Evolutionary conservation across 2,113 vertebrate species (phyloP).

Genomic region (Perca flavescens): DNA sequence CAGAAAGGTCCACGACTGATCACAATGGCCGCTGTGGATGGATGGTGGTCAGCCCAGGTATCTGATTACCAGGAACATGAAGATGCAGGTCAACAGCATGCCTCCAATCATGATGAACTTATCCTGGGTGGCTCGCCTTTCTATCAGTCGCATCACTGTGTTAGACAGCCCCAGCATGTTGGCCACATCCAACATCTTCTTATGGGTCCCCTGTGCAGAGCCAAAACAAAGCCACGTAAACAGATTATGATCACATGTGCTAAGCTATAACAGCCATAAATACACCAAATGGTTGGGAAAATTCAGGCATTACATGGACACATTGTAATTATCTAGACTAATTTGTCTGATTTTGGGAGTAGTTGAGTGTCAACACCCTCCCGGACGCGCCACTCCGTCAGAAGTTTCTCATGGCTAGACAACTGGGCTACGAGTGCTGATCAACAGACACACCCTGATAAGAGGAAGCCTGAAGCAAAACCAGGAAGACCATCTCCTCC

Average conservation of each 20-base stretch:
- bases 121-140: conserved; percentile 95
- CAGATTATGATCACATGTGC: background rate
- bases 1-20: conserved; percentile 47
- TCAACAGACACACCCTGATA: conserved; percentile 85
- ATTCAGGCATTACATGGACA: background rate
- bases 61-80: conserved; percentile 93
- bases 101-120: conserved; percentile 98
- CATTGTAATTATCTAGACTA: conserved; percentile 33
- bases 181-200: conserved; percentile 97
- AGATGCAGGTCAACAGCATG: conserved; percentile 92
- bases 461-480: conserved; percentile 65
- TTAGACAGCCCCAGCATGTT: conserved; percentile 98
- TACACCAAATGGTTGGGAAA: conserved; percentile 3
- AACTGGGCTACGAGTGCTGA: conserved; percentile 36
- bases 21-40: background rate
- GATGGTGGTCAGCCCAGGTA: conserved; percentile 90
- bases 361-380: conserved; percentile 42
- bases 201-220: conserved; percentile 90
- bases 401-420: conserved; percentile 75
- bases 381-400: conserved; percentile 53
- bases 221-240: conserved; percentile 17
- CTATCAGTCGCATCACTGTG: conserved; percentile 96
- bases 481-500: conserved; percentile 80
- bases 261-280: background rate
- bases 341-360: conserved; percentile 51